Base-by-base conservation (phyloP, 2,113 vertebrate species). In the Oriolus oriolus region DNA sequence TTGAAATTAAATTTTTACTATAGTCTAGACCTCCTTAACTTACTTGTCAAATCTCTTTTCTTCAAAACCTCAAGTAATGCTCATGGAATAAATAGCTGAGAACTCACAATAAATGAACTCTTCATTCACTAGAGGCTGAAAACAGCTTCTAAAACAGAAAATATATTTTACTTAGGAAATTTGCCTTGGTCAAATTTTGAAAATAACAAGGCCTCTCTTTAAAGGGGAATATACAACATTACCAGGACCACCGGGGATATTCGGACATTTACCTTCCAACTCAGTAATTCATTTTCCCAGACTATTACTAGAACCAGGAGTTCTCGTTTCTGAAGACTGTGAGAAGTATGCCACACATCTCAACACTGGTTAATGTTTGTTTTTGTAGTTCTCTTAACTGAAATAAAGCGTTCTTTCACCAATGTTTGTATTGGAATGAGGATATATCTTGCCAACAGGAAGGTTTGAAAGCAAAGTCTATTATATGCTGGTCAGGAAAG, bases 381-480 rank as follows among this genome's bases (percentile, higher is more conserved):
- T 86, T 61, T 54, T 50, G 37, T n/a, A 66, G 28, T 18, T 77
- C 33, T 87, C 30, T 82, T 84, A 76, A 42, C 33, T 83, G 49
- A 96, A 96, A 96, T 74, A 93, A 95, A 75, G 44, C 18, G 16
- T 71, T 89, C 44, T 95, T 96, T 91, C 60, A 76, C 33, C 88
- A 76, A 60, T 74, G 47, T 93, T 93, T 95, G 47, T 82, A 61
- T 66, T 88, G 78, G 82, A 93, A 63, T 50, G 23, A 87, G 81
- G 47, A 85, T 56, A 23, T 73, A 84, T 82, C 44, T 92, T 91
- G 56, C 54, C 81, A 89, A 77, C 70, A 91, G 22, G 56, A 63
- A 81, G 44, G 37, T 11, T 44, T 89, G 45, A 83, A 88, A 86
- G 20, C 19, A 53, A 83, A 56, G 20, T 22, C 31, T 90, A 6